Conservation (phyloP, 2,888 invertebrate species). For the Chironomus tentans region DNA sequence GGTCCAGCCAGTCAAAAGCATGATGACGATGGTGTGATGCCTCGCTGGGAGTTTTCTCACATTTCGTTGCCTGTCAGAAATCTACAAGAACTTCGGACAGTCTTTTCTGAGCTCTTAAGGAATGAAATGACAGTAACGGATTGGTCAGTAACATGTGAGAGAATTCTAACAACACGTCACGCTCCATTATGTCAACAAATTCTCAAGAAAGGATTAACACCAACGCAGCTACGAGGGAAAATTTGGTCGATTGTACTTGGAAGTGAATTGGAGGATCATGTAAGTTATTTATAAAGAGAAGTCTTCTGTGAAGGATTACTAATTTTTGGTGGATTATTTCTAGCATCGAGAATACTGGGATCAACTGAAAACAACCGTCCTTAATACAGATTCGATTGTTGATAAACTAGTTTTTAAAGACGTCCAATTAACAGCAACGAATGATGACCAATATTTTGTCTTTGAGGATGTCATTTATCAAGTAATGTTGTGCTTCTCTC, state of each 20-base stretch:
- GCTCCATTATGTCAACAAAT: conserved; percentile 86
- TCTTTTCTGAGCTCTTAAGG: conserved; percentile 38
- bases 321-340: conserved; percentile 34
- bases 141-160: conserved; percentile 63
- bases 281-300: conserved; percentile 37
- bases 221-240: conserved; percentile 58
- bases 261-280: conserved; percentile 60
- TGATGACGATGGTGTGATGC: conserved; percentile 50
- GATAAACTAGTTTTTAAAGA: conserved; percentile 94
- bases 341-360: conserved; percentile 69
- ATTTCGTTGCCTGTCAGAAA: conserved; percentile 79
- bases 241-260: conserved; percentile 85
- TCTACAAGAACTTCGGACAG: conserved; percentile 44
- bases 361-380: conserved; percentile 67
- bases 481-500: conserved; percentile 83
- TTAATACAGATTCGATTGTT: conserved; percentile 84
- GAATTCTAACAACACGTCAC: conserved; percentile 67
- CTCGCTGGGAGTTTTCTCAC: conserved; percentile 78
- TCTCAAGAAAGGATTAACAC: conserved; percentile 52
- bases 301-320: not conserved
- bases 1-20: conserved; percentile 56
- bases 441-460: conserved; percentile 96
- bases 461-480: conserved; percentile 94
- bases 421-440: conserved; percentile 89
- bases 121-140: conserved; percentile 42